Conservation (phyloP, 2,113 vertebrate species). For the Ovis aries region ARS-UI_Ramb_v3.0 NC_056080.1:103223501-103224000, state of each 20-base stretch:
- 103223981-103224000: background rate
- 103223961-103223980: background rate
- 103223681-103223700: background rate
- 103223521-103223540: background rate
- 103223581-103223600: background rate
- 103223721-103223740: background rate
- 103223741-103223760: background rate
- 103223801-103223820: background rate
- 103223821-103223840: background rate
- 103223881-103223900: background rate
- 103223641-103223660: background rate
- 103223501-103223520: background rate
- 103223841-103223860: background rate
- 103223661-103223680: background rate
- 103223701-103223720: background rate
- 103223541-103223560: background rate
- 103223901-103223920: background rate
- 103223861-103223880: background rate
- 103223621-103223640: background rate
- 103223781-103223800: background rate
- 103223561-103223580: background rate
- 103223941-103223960: background rate
- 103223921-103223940: background rate
- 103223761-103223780: background rate
- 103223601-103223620: background rate